These are phyloP conservation scores for Craterocephalus amniculus DNA, from an alignment of 2,797 vertebrate species.

Conservation along the genomic window DNA sequence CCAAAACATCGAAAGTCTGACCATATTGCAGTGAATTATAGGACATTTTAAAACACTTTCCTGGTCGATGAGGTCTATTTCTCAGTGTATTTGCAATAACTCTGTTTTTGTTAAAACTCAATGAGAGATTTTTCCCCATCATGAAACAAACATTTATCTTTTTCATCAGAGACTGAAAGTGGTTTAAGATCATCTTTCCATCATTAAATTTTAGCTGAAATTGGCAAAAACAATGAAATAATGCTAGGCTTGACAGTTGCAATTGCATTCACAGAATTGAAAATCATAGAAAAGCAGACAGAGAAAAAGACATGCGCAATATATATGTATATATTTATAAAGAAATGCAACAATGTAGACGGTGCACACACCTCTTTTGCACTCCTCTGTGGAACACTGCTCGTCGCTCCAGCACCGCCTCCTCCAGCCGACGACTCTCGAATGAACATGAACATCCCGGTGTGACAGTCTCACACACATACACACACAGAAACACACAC, in stretches of 20 bases:
- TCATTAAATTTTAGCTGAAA: too few relatives aligned
- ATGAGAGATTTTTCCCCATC: background rate
- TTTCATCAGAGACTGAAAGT: background rate
- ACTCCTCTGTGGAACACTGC: slow-evolving; percentile 63
- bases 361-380: slow-evolving; percentile 80
- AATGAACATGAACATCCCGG: slow-evolving; percentile 86
- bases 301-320: background rate
- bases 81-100: slow-evolving; percentile 2
- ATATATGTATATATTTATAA: background rate
- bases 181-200: background rate
- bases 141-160: background rate
- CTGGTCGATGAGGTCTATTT: background rate
- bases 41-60: background rate
- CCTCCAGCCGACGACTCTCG: slow-evolving; percentile 73
- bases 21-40: background rate
- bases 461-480: slow-evolving; percentile 53
- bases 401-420: slow-evolving; percentile 63
- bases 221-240: background rate
- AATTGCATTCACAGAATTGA: background rate
- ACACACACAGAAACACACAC: slow-evolving; percentile 24
- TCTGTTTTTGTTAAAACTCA: background rate
- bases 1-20: background rate
- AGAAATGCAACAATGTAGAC: background rate
- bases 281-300: background rate
- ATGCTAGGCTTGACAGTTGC: background rate